Evolutionary conservation across 2,888 invertebrate genomes (phyloP).

Genomic region (Aphrophora alni): DNA sequence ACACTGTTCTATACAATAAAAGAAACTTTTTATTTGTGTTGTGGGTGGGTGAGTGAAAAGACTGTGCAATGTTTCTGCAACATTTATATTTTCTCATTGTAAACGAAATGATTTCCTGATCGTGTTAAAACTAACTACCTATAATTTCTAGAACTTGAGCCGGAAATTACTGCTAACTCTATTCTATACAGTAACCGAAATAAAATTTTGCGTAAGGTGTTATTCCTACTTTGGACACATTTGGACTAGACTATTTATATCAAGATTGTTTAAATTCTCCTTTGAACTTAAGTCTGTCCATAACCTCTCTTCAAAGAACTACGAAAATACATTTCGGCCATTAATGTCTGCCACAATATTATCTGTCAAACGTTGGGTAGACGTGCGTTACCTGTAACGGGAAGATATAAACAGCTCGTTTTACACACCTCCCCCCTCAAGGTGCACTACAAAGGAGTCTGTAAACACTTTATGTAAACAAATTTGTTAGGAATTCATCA

Average conservation of each 20-base stretch:
- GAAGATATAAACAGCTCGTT: not conserved
- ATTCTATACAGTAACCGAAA: not conserved
- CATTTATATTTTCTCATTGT: too few species aligned
- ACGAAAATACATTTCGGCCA: not conserved
- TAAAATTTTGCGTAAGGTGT: not conserved
- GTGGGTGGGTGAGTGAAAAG: too few species aligned
- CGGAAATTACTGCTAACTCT: too few species aligned
- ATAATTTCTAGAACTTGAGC: too few species aligned
- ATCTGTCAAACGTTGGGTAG: not conserved
- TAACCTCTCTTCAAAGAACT: not conserved
- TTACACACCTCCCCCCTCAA: not conserved
- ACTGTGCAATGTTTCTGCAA: too few species aligned
- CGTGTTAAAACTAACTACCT: too few species aligned
- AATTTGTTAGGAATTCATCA: not conserved
- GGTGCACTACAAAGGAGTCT: not conserved
- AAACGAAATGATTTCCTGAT: too few species aligned
- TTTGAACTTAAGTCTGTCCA: too few species aligned
- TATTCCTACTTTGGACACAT: not conserved
- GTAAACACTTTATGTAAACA: not conserved
- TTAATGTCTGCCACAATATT: not conserved
- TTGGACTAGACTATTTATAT: not conserved
- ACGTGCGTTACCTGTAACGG: not conserved
- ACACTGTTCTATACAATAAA: too few species aligned
- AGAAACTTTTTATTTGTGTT: too few species aligned
- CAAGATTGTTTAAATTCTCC: not conserved